Base-by-base conservation (phyloP, 2,113 vertebrate species). In the Ctenomys sociabilis region DNA sequence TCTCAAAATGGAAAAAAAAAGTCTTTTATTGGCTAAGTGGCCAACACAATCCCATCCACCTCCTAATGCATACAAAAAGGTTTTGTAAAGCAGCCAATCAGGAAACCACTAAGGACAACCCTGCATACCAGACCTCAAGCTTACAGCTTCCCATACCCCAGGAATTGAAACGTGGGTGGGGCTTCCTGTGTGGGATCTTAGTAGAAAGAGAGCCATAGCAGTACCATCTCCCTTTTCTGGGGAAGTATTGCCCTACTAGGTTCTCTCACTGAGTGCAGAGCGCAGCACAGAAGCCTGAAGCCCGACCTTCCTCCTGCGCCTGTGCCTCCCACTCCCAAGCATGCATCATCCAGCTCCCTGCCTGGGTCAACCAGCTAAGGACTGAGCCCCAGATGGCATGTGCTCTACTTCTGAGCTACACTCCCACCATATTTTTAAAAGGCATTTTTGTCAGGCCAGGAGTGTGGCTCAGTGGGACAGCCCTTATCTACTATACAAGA, bases 271-370 rank as follows among this genome's bases (percentile, higher is more conserved):
- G 45, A 72, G 16, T 17, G 5, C 43, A 78, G 9, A 64, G 9
- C 84, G 84, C 57, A 49, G 7, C 1, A 3, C 8, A 32, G 35
- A 22, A 91, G 59, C 43, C 70, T 92, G 77, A 3, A 45, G 0
- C 30, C 85, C 77, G 37, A 54, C 32, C 37, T 54, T 11, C 64
- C 7, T 32, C 24, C 43, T 35, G 37, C n/a, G 10, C 17, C 45
- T 52, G 14, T 49, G 32, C 14, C 77, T 45, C 85, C 66, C 0
- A 6, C 54, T 6, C 24, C 37, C 52, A 6, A 0, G 2, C 2
- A 11, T 8, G 3, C 49, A 52, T 17, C 6, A 57, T 43, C 68
- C 28, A 0, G 0, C 35, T 2, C 63, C 57, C 75, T 49, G 49
- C 49, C 22, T 4, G 0, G 35, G 7, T 77, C 87, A 40, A 40